Percentiles rank a stretch among this genome's conserved stretches.
phyloP scores from a whole-genome alignment of 2,888 invertebrate species.

The Uloborus plumipes region DNA sequence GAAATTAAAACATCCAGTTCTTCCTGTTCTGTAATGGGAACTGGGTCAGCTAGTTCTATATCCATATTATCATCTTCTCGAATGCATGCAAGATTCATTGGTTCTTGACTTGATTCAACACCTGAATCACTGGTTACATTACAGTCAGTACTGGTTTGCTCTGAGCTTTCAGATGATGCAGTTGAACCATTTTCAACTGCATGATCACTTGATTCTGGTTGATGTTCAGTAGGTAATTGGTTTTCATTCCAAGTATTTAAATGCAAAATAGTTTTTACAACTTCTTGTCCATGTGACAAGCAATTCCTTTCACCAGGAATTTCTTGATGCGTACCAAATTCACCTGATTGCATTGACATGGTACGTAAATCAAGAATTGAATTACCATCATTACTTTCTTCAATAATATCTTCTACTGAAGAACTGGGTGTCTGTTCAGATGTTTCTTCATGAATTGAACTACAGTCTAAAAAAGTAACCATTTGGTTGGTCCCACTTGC shows the following conservation, averaged over 20 bases:
- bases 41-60: constrained; percentile 24
- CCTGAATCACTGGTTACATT: constrained; percentile 65
- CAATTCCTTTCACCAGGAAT: constrained; percentile 28
- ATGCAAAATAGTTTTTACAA: constrained; percentile 19
- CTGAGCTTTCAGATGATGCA: constrained; percentile 61
- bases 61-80: constrained; percentile 34
- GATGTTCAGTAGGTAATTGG: constrained; percentile 19
- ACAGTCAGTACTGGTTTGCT: constrained; percentile 52
- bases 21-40: constrained; percentile 7
- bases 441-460: constrained; percentile 30
- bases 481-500: constrained; percentile 31
- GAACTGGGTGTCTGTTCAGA: constrained; percentile 49
- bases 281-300: constrained; percentile 17
- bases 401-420: constrained; percentile 38
- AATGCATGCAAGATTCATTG: constrained; percentile 61
- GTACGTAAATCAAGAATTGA: constrained; percentile 58
- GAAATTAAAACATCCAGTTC: constrained; percentile 13
- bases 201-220: constrained; percentile 38
- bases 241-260: constrained; percentile 39
- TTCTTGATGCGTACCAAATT: constrained; percentile 26
- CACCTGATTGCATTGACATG: constrained; percentile 30
- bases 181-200: constrained; percentile 59
- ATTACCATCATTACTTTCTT: constrained; percentile 54
- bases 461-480: constrained; percentile 53
- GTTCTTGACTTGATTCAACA: constrained; percentile 64